Evolutionary conservation across 2,113 vertebrate genomes (phyloP).

Genomic region (Hemibagrus wyckioides): DNA sequence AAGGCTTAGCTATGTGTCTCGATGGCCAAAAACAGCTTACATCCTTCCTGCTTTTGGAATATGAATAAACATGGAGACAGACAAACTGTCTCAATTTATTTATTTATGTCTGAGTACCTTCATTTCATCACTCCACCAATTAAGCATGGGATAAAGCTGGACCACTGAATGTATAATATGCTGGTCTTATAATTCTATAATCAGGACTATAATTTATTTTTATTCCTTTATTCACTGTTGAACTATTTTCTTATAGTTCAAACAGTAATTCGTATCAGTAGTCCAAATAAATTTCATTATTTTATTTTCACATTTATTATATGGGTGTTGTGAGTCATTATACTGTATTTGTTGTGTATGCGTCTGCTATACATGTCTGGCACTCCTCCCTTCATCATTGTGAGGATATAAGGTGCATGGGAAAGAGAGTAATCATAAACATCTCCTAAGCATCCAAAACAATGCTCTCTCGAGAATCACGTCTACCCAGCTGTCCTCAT

Average conservation of each 20-base stretch:
- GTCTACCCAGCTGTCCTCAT: slow-evolving; percentile 41
- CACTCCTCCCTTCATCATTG: neutral
- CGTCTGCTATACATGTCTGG: neutral
- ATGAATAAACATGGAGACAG: slow-evolving; percentile 71
- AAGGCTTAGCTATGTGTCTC: slow-evolving; percentile 69
- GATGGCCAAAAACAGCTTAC: slow-evolving; percentile 76
- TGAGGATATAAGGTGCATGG: neutral
- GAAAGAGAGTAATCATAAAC: slow-evolving; percentile 33
- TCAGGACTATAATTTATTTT: neutral
- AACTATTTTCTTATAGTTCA: neutral
- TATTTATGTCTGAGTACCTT: slow-evolving; percentile 52
- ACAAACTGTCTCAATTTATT: slow-evolving; percentile 73
- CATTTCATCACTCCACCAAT: slow-evolving; percentile 66
- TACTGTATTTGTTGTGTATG: neutral
- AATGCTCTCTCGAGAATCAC: neutral
- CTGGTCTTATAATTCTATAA: neutral
- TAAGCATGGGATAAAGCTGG: slow-evolving; percentile 20
- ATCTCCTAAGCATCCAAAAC: slow-evolving; percentile 3
- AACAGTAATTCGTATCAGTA: neutral
- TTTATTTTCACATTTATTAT: neutral
- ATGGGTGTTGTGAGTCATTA: neutral
- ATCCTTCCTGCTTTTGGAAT: slow-evolving; percentile 76
- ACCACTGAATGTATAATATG: neutral
- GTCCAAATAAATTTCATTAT: neutral
- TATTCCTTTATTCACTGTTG: neutral